These are phyloP conservation scores for Centroberyx gerrardi DNA, from an alignment of 2,797 vertebrate species.

Conservation along the genomic window DNA sequence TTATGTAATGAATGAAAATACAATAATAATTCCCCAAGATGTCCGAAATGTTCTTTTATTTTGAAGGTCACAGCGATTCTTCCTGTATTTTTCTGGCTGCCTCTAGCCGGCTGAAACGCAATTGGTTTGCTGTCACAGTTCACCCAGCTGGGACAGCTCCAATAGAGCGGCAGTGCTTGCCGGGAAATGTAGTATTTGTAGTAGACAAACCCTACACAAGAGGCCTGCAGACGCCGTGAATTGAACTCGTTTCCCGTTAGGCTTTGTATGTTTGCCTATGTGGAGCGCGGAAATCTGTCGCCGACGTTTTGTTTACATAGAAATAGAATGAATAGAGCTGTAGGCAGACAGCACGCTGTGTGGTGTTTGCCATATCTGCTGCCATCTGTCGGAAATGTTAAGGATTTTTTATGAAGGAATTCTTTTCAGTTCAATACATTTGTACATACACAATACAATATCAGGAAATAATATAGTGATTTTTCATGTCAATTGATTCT, in stretches of 20 bases:
- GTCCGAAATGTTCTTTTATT: slow-evolving; percentile 27
- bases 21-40: fast-evolving
- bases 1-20: not conserved
- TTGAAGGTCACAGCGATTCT: slow-evolving; percentile 34
- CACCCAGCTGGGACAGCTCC: slow-evolving; percentile 41
- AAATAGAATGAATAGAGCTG: slow-evolving; percentile 27
- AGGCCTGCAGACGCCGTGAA: fast-evolving
- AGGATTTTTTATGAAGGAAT: no score
- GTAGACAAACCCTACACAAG: fast-evolving
- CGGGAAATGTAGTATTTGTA: slow-evolving; percentile 65
- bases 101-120: slow-evolving; percentile 59
- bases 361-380: slow-evolving; percentile 38
- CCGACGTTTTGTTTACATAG: slow-evolving; percentile 37
- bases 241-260: slow-evolving; percentile 69
- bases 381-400: slow-evolving; percentile 69
- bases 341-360: no score
- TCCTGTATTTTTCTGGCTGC: slow-evolving; percentile 38
- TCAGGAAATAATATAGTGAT: no score
- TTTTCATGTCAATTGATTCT: no score
- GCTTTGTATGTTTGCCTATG: slow-evolving; percentile 72
- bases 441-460: no score
- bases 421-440: no score
- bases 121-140: slow-evolving; percentile 35
- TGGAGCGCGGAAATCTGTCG: slow-evolving; percentile 77
- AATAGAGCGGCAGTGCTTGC: not conserved